These are phyloP conservation scores for Toxotes lorentzi DNA, from an alignment of 2,797 vertebrate genomes.

Conservation along the genomic window DNA sequence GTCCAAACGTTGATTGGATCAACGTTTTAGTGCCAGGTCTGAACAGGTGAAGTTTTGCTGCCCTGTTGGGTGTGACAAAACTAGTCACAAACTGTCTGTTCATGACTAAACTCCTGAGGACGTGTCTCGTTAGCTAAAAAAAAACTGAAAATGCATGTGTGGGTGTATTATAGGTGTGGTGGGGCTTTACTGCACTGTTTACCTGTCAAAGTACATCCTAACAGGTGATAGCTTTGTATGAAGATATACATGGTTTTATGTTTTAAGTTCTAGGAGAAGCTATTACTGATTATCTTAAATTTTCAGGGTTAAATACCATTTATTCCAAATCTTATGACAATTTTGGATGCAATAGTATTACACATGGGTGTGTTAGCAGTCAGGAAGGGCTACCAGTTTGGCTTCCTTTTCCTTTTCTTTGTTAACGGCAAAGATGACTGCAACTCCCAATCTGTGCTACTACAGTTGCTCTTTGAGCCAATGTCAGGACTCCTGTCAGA, in stretches of 20 bases:
- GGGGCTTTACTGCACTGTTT: background rate
- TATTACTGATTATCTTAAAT: background rate
- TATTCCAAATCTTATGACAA: background rate
- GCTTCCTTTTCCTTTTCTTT: background rate
- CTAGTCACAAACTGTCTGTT: background rate
- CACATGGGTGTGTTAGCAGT: background rate
- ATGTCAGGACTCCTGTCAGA: background rate
- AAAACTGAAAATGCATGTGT: background rate
- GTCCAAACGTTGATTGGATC: no score
- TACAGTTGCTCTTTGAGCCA: background rate
- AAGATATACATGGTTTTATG: background rate
- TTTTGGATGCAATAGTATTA: background rate
- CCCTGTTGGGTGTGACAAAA: constrained; percentile 2
- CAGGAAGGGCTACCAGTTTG: constrained; percentile 5
- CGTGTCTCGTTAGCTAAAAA: background rate
- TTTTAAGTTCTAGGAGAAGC: background rate
- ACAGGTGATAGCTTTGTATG: background rate
- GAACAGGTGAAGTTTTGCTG: background rate
- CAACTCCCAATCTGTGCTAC: background rate
- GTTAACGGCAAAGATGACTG: background rate
- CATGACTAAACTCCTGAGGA: background rate
- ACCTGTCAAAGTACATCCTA: background rate
- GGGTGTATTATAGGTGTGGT: constrained; percentile 11
- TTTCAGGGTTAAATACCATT: background rate
- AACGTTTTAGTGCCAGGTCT: no score